Evolutionary conservation across 2,888 invertebrate species (phyloP).

Genomic region (Ormyrus labotus): DNA sequence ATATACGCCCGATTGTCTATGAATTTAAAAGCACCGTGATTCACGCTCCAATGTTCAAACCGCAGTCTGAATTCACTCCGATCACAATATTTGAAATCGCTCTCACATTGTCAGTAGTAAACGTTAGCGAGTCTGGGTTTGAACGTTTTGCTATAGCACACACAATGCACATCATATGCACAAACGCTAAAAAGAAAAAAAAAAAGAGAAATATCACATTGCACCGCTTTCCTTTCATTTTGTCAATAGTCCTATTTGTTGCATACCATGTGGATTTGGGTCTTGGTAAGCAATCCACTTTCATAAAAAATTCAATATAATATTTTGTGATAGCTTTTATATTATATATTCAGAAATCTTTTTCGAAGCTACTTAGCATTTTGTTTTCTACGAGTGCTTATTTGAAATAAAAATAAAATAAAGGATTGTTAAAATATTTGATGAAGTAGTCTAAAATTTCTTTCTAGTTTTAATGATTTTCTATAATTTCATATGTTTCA

Average conservation of each 20-base stretch:
- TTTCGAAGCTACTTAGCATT: conserved; percentile 37
- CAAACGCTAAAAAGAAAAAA: conserved; percentile 20
- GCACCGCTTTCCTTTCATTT: conserved; percentile 76
- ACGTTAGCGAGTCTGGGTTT: conserved; percentile 20
- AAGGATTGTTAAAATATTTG: neutral
- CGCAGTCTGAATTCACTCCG: neutral
- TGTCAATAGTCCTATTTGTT: conserved; percentile 75
- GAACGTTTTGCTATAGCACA: conserved; percentile 17
- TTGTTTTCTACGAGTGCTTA: conserved; percentile 20
- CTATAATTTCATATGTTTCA: no score
- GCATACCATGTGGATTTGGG: conserved; percentile 76
- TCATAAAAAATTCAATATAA: conserved; percentile 63
- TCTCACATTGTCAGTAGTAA: neutral
- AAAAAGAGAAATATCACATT: conserved; percentile 64
- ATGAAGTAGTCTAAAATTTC: conserved; percentile 18
- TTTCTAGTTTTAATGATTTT: neutral
- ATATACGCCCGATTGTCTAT: conserved; percentile 9
- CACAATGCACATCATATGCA: conserved; percentile 50
- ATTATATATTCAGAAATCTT: conserved; percentile 6
- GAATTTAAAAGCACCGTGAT: conserved; percentile 10
- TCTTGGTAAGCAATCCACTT: conserved; percentile 75
- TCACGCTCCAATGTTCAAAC: conserved; percentile 23
- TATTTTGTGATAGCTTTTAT: conserved; percentile 40
- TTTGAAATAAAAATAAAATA: neutral
- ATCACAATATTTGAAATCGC: neutral